Base-by-base conservation (phyloP, 1,140 invertebrate genomes). In the Phortica variegata region DNA sequence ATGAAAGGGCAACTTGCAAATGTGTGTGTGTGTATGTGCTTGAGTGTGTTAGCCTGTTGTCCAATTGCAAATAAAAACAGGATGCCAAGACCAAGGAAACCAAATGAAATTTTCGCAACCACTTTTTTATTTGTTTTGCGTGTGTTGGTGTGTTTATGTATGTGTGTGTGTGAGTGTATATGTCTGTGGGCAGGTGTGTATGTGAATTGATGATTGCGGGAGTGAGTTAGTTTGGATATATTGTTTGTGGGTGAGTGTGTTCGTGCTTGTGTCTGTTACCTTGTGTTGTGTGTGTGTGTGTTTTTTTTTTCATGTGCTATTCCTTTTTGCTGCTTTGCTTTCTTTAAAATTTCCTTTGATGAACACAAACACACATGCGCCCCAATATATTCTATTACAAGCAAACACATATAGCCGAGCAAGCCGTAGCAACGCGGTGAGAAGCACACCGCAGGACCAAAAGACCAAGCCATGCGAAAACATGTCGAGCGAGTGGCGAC, bases 311-410 rank as follows among this genome's bases (percentile, higher is more conserved):
- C 49, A 44, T 51, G 31, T 51, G 46, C 10, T 26, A 6, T 26
- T 26, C 10, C 10, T 26, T 26, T 26, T 26, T 26, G 23, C 23
- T 26, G 23, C 23, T 26, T 26, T 26, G 23, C 23, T 26, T 26
- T 26, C 23, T 26, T 26, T 26, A 26, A 60, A 68, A 50, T 68
- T 68, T 68, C 60, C 63, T 68, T 68, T 68, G 63, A 68, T 68
- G 63, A 63, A 68, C 60, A 68, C 63, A 68, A 68, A 58, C 62
- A 59, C 59, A 56, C 54, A 52, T 20, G 33, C 36, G 4, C n/a
- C n/a, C n/a, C n/a, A n/a, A n/a, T n/a, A n/a, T n/a, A n/a, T n/a
- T n/a, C n/a, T n/a, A n/a, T n/a, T n/a, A n/a, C n/a, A n/a, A n/a
- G n/a, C n/a, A n/a, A n/a, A n/a, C n/a, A n/a, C n/a, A n/a, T n/a